Conservation (phyloP, 1,140 invertebrate genomes). For the Archivesica marissinica region DNA sequence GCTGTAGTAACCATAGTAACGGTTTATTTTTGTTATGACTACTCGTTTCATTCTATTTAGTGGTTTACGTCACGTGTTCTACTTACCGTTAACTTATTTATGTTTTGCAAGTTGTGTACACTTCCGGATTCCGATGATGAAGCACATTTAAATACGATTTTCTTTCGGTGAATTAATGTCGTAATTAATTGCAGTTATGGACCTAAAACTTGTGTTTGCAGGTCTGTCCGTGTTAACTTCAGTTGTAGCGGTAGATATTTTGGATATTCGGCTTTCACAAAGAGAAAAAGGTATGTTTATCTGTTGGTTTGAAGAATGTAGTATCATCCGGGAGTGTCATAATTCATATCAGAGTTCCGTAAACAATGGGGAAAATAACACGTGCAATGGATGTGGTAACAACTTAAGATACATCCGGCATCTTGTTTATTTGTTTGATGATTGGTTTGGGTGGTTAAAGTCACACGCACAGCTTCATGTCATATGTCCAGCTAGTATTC, state of each 20-base stretch:
- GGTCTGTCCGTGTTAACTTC: not conserved
- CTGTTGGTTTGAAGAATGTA: too few relatives aligned
- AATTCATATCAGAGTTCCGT: too few relatives aligned
- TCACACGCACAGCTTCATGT: too few relatives aligned
- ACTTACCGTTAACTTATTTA: not conserved
- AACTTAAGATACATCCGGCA: too few relatives aligned
- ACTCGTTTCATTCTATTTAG: constrained; percentile 2
- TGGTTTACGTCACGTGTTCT: constrained; percentile 7
- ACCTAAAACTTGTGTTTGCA: not conserved
- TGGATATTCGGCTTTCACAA: not conserved
- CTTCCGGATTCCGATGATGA: constrained; percentile 8
- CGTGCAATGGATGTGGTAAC: too few relatives aligned
- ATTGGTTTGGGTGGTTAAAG: too few relatives aligned
- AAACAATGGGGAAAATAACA: too few relatives aligned
- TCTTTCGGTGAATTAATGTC: not conserved
- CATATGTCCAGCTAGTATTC: too few relatives aligned
- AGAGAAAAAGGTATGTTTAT: constrained; percentile 1
- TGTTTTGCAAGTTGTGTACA: not conserved
- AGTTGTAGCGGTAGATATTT: not conserved
- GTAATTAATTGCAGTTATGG: not conserved
- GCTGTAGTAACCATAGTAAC: not conserved
- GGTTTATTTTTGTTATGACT: not conserved
- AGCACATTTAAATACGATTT: not conserved
- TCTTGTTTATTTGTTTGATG: too few relatives aligned
- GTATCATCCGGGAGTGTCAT: too few relatives aligned